phyloP scores from a whole-genome alignment of 2,888 invertebrate genomes.

The Dryobota labecula region DNA sequence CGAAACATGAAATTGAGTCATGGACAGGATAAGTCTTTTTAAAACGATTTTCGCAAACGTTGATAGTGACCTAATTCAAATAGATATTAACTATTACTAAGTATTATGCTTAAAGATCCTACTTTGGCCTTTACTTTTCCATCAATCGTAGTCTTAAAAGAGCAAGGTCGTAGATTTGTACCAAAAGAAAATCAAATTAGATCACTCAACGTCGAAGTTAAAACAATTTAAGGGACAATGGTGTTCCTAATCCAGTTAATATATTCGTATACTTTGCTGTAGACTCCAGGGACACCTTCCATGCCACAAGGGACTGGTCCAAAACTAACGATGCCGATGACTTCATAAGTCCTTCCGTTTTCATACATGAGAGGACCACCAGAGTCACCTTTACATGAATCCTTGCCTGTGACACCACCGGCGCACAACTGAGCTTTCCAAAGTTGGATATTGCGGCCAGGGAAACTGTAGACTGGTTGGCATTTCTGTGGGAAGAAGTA shows the following conservation, averaged over 20 bases:
- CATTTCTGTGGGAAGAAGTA: slow-evolving; percentile 37
- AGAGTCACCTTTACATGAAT: slow-evolving; percentile 91
- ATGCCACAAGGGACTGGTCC: slow-evolving; percentile 91
- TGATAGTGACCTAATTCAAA: slow-evolving; percentile 38
- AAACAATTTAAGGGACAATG: slow-evolving; percentile 54
- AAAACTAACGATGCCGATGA: slow-evolving; percentile 91
- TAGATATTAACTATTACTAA: background rate
- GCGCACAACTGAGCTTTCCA: slow-evolving; percentile 53
- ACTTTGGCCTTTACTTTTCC: background rate
- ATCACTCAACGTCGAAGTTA: slow-evolving; percentile 17
- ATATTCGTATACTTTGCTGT: slow-evolving; percentile 91
- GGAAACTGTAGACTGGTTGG: slow-evolving; percentile 35
- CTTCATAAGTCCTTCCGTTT: slow-evolving; percentile 71
- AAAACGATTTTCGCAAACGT: background rate
- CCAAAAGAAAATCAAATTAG: slow-evolving; percentile 27
- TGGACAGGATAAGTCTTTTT: slow-evolving; percentile 41
- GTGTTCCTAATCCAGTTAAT: slow-evolving; percentile 89
- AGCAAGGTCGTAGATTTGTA: background rate
- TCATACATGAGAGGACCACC: slow-evolving; percentile 91
- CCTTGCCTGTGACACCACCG: slow-evolving; percentile 49
- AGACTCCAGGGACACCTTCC: slow-evolving; percentile 91
- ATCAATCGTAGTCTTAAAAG: background rate
- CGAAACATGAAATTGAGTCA: slow-evolving; percentile 20
- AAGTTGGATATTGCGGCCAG: slow-evolving; percentile 38
- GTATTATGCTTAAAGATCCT: background rate